Evolutionary conservation across 2,888 invertebrate genomes (phyloP), one percentile per base, ranked within the genome.

Genomic region (Oscheius sp.): DNA sequence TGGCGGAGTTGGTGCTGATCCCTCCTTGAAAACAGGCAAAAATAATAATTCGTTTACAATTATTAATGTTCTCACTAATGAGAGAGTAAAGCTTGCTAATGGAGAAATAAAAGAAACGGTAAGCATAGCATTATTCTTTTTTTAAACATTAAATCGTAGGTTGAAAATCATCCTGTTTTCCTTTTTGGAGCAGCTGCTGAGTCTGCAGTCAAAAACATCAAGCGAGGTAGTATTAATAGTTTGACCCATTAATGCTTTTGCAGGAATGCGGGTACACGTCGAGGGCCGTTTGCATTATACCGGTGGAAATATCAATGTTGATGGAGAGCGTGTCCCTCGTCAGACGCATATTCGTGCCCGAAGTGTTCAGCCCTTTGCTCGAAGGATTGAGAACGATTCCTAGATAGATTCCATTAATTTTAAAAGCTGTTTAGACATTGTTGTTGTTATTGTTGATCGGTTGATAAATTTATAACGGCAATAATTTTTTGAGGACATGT

Each of bases 21-120:
- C 83, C 15, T 29, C 75, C 12, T 69, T 66, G 57, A 71, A 68
- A 25, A 70, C 69, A 6, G 77, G 68, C 12, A 79, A 74, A 42
- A 77, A 74, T 67, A 77, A 80, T 31, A 74, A 68, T 48, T 73
- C 74, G 23, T 83, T 72, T 66, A 65, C 73, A 53, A 70, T 80
- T 8, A 75, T 83, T 74, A 75, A 73, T 55, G 64, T 83, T 42
- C 78, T 83, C 69, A 83, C 83, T 45, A 83, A 83, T 74, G 58
- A 64, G 29, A 64, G 17, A 23, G 50, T 25, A 48, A 73, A 68
- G 45, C 58, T 55, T 25, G 55, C 64, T 20, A 69, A 73, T 39
- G 78, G 75, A 61, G 65, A 39, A 17, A 27, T 23, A 5, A 23
- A 48, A 3, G 74, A 75, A 6, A 64, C 65, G 31, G 73, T 73